Base-by-base conservation (phyloP, 2,888 invertebrate genomes). In the Drosophila picticornis region DNA sequence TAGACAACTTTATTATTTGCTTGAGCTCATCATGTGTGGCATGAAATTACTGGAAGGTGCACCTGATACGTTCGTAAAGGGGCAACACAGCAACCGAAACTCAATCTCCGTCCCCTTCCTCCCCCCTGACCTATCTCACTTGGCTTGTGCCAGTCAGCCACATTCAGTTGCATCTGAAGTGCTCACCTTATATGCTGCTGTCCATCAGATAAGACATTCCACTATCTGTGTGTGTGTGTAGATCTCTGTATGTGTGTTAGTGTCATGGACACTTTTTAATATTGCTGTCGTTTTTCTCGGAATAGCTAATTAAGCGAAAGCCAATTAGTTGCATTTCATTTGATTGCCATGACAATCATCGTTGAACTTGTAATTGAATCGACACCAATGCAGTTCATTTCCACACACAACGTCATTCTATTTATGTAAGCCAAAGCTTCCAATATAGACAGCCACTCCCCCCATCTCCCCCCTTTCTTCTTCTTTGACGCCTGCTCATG, bases 301-400 rank as follows among this genome's bases (percentile, higher is more conserved):
- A 48, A 36, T 46, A 55, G 51, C 71, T 72, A 75, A 78, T 67
- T 63, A 62, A 64, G 40, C 51, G 61, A 77, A 56, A 36, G 52
- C 22, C 61, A 62, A 72, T 74, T 83, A 75, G 51, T 63, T 64
- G 73, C 68, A 50, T 72, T 79, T 70, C 51, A 68, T 72, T 73
- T 67, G 65, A 48, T 62, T 72, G 79, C 58, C 69, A 79, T 77
- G 73, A 63, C 76, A 77, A 83, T 80, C 81, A 83, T 84, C 43
- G 66, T 62, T 72, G 59, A 57, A 77, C 69, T 81, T 67, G 59
- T 84, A 84, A 86, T 86, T 86, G 83, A 83, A 77, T 83, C 72
- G 84, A 77, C 77, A 74, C 86, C 51, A 48, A 46, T 74, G 75
- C 77, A 77, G 65, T 64, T 75, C 72, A 38, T 43, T 59, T 51